Conservation (phyloP, 2,797 vertebrate species). For the Sciaenops ocellatus region DNA sequence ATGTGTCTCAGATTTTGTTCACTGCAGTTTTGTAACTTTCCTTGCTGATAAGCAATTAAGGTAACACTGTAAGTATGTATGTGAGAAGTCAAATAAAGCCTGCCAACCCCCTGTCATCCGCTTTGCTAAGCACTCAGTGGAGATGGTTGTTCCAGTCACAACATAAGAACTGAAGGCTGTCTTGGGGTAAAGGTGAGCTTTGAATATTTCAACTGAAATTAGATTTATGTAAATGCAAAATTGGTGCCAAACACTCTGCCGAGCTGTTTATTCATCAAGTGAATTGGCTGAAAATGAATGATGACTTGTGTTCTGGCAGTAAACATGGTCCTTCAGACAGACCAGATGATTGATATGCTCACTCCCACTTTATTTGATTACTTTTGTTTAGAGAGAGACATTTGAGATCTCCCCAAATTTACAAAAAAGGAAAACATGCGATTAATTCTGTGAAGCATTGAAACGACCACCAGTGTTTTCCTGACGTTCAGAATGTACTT, state of each 20-base stretch:
- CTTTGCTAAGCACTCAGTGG: slow-evolving; percentile 26
- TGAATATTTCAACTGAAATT: slow-evolving; percentile 80
- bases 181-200: slow-evolving; percentile 71
- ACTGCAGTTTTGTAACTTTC: slow-evolving; percentile 36
- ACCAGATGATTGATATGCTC: slow-evolving; percentile 79
- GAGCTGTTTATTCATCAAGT: slow-evolving; percentile 79
- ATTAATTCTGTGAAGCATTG: slow-evolving; percentile 48
- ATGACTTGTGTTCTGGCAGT: slow-evolving; percentile 64
- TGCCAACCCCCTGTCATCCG: slow-evolving; percentile 11
- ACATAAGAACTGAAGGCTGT: slow-evolving; percentile 54
- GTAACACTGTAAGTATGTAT: slow-evolving; percentile 31
- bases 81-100: slow-evolving; percentile 45
- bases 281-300: slow-evolving; percentile 79
- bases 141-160: slow-evolving; percentile 43
- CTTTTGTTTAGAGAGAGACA: slow-evolving; percentile 58
- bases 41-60: slow-evolving; percentile 53
- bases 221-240: slow-evolving; percentile 80
- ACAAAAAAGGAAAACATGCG: slow-evolving; percentile 30
- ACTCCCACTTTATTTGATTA: slow-evolving; percentile 80
- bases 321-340: slow-evolving; percentile 55
- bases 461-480: slow-evolving; percentile 37
- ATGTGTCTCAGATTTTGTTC: slow-evolving; percentile 17
- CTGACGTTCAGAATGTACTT: no score
- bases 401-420: slow-evolving; percentile 46
- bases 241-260: slow-evolving; percentile 66